These are phyloP conservation scores for Gymnosoma rotundatum DNA, from an alignment of 2,888 invertebrate genomes.

Conservation along the genomic window DNA sequence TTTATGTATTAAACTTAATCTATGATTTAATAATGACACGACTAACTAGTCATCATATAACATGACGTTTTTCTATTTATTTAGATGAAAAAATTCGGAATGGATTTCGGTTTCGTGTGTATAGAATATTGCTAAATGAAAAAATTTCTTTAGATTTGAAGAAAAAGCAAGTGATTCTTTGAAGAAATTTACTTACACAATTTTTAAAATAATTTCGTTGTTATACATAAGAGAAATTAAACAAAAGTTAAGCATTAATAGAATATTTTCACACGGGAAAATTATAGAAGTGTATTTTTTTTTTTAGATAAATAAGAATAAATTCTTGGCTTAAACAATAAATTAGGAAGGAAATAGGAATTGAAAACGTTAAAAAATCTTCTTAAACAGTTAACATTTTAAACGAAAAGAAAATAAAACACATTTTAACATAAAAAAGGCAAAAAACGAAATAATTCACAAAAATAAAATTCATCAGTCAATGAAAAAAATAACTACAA, in stretches of 20 bases:
- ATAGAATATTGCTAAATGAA: conserved; percentile 27
- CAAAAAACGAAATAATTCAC: neutral
- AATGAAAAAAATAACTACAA: neutral
- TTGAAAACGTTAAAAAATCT: conserved; percentile 23
- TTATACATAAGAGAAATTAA: conserved; percentile 75
- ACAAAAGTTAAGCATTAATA: conserved; percentile 73
- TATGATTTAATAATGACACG: neutral
- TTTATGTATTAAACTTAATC: no score
- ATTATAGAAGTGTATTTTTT: conserved; percentile 15
- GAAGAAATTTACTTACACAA: conserved; percentile 77
- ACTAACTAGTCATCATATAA: neutral
- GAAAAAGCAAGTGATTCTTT: conserved; percentile 31
- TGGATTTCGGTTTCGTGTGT: conserved; percentile 16
- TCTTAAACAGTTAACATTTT: neutral
- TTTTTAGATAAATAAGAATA: neutral
- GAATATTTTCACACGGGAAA: conserved; percentile 21
- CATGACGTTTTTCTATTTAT: conserved; percentile 6
- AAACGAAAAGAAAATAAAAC: neutral
- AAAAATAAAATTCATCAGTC: neutral
- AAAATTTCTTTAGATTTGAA: conserved; percentile 1
- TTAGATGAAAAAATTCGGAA: conserved; percentile 41
- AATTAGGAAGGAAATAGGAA: conserved; percentile 49
- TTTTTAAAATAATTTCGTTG: conserved; percentile 70
- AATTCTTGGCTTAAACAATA: conserved; percentile 35
- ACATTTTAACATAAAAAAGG: neutral